Conservation (phyloP, 2,888 invertebrate genomes). For the Pachycephus smyrnensis region DNA sequence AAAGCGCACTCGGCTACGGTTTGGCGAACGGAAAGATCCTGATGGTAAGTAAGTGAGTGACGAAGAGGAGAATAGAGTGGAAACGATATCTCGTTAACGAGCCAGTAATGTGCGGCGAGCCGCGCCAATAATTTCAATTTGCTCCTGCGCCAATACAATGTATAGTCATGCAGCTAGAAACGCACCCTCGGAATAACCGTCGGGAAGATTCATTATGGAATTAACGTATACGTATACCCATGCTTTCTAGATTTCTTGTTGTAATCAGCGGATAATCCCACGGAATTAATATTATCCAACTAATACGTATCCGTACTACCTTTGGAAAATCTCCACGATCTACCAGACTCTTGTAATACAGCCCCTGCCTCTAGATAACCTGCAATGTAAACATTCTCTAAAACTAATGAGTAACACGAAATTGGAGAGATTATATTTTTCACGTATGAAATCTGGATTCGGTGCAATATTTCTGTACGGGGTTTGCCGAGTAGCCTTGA, state of each 20-base stretch:
- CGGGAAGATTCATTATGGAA: constrained; percentile 28
- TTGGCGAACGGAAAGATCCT: constrained; percentile 5
- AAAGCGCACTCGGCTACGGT: constrained; percentile 13
- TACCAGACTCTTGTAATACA: background rate
- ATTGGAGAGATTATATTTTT: background rate
- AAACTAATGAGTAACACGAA: background rate
- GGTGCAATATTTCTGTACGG: background rate
- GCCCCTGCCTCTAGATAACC: background rate
- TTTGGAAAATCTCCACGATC: background rate
- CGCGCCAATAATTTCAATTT: constrained; percentile 53
- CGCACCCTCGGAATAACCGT: background rate
- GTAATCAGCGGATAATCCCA: constrained; percentile 37
- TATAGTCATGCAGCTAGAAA: background rate
- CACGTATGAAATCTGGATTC: background rate
- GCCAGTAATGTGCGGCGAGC: constrained; percentile 48
- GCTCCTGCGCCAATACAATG: constrained; percentile 8
- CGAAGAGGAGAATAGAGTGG: constrained; percentile 4
- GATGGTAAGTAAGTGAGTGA: constrained; percentile 1
- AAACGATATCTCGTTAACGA: constrained; percentile 49
- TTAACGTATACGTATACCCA: constrained; percentile 23
- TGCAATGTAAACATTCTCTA: background rate
- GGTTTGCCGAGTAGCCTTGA: constrained; percentile 36
- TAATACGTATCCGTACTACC: background rate
- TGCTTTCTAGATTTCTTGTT: constrained; percentile 26
- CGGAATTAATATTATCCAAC: background rate